Percentiles rank a stretch among this genome's conserved stretches.
phyloP scores from a whole-genome alignment of 1,140 invertebrate species.

The Brachionus paranguensis region DNA sequence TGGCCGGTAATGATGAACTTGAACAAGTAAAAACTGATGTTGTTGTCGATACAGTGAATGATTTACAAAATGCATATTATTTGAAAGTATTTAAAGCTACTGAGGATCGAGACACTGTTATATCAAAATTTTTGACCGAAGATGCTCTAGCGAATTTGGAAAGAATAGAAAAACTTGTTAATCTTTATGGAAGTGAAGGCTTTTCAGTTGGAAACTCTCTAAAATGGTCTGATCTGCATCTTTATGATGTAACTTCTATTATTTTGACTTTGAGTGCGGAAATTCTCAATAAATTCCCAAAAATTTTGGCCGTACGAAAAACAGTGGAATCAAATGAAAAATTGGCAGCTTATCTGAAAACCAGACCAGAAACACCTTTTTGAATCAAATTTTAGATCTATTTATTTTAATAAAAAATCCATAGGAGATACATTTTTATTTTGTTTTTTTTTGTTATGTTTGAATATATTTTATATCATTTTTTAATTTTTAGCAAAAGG shows the following conservation, averaged over 20 bases:
- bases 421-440: too few relatives aligned
- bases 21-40: slow-evolving; percentile 31
- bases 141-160: neutral
- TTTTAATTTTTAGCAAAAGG: too few relatives aligned
- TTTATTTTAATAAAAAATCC: too few relatives aligned
- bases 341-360: neutral
- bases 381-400: too few relatives aligned
- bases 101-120: neutral
- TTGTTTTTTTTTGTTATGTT: too few relatives aligned
- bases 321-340: slow-evolving; percentile 31
- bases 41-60: slow-evolving; percentile 1
- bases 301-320: neutral
- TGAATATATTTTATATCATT: too few relatives aligned
- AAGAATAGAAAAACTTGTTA: neutral
- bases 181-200: slow-evolving; percentile 1
- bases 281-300: neutral
- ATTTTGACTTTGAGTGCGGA: neutral
- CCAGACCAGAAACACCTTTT: neutral
- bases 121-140: slow-evolving; percentile 9
- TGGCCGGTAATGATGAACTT: slow-evolving; percentile 20
- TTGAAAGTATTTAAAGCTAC: neutral
- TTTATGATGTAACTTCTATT: neutral
- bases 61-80: slow-evolving; percentile 14
- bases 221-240: slow-evolving; percentile 23
- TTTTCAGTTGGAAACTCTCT: slow-evolving; percentile 20